Base-by-base conservation (phyloP, 2,113 vertebrate genomes). In the Orientallactaga bullata region DNA sequence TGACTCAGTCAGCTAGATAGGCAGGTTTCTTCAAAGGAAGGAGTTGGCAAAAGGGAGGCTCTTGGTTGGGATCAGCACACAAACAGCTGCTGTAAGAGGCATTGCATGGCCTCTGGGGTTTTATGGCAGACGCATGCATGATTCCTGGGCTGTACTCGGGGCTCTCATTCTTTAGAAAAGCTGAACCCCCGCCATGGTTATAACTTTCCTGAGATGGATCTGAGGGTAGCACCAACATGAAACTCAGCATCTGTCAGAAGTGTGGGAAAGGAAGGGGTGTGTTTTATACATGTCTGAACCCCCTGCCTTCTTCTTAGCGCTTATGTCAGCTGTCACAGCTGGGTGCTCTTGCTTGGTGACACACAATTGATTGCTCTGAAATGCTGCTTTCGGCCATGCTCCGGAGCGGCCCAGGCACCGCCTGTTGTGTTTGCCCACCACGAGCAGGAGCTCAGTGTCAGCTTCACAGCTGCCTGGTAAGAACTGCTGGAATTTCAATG, bases 381-480 rank as follows among this genome's bases (percentile, higher is more conserved):
- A 85, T 66, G 74, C 88, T 84, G 47, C 91, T 91, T 72, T 47
- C 35, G 65, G 39, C 92, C 79, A 55, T 42, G 72, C 30, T 85
- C 51, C 72, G 30, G 69, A 61, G 66, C 28, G 51, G 80, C 3
- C 35, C 32, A 69, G 78, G 23, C 72, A 72, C 13, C 55, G 60
- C 23, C 63, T 72, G 32, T 58, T 80, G 60, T 80, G 60, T 78
- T 89, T 73, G 51, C 39, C 78, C 71, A 91, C 83, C 24, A 28
- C 2, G 32, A 86, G 77, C 87, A 83, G 24, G 12, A 88, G 55
- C 24, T 71, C 77, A 77, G 63, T 76, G 63, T 92, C 73, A 47
- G 73, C 58, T 88, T 84, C 82, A 72, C 85, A 88, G 94, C 84
- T 95, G 81, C 60, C 63, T 92, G 42, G 8, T 18, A 65, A 17